Percentiles rank a stretch among this genome's conserved stretches.
Evolutionary conservation across 1,140 invertebrate species (phyloP).

Genomic region (Ridgeia piscesae): DNA sequence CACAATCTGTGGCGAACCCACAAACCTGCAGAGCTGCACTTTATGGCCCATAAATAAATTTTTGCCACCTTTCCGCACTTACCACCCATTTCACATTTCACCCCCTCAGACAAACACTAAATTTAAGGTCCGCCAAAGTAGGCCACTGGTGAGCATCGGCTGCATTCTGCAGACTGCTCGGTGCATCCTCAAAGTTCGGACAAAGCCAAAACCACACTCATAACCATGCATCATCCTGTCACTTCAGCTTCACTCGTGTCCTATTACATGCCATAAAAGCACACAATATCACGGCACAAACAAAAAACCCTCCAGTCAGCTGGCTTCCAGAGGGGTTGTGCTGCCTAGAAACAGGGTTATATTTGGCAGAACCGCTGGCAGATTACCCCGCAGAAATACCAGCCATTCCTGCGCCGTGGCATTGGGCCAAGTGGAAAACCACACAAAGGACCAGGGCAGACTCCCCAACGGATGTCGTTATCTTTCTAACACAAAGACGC

Average conservation of each 20-base stretch:
- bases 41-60: background rate
- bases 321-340: background rate
- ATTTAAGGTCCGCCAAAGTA: background rate
- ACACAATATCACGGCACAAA: background rate
- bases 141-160: background rate
- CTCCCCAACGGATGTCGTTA: background rate
- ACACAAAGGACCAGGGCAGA: background rate
- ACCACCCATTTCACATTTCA: background rate
- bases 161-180: background rate
- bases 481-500: background rate
- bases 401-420: background rate
- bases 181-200: background rate
- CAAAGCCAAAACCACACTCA: background rate
- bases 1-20: background rate
- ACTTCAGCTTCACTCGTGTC: background rate
- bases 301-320: background rate
- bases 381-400: background rate
- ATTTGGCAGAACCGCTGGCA: background rate
- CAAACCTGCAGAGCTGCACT: background rate
- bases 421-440: background rate
- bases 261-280: background rate
- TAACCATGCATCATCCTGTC: background rate
- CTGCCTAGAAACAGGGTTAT: background rate
- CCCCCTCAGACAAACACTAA: conserved; percentile 3
- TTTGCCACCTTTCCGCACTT: background rate